phyloP scores from a whole-genome alignment of 2,888 invertebrate species.

The Drosophila pseudotakahashii region DNA sequence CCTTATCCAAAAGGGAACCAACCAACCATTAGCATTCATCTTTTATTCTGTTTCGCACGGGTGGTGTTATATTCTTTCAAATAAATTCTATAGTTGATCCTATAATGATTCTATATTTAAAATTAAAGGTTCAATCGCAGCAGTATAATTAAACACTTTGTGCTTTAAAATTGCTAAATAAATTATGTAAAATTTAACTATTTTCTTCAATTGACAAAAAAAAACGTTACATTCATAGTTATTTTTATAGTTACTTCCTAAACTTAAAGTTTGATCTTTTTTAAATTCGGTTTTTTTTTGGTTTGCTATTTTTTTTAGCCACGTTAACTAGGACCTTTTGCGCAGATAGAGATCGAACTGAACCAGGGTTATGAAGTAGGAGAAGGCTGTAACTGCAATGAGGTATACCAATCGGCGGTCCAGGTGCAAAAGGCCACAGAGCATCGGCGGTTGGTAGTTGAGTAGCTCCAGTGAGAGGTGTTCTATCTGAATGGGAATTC shows the following conservation, averaged over 20 bases:
- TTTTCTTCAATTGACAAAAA: too few species aligned
- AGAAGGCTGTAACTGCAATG: constrained; percentile 71
- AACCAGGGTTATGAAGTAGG: constrained; percentile 78
- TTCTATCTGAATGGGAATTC: constrained; percentile 60
- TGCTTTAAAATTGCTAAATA: too few species aligned
- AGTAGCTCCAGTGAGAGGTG: constrained; percentile 63
- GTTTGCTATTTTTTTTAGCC: not conserved
- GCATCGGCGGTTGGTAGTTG: constrained; percentile 52
- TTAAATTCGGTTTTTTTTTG: not conserved
- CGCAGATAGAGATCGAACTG: constrained; percentile 72
- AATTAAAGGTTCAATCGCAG: too few species aligned
- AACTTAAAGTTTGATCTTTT: not conserved
- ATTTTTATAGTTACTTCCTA: not conserved
- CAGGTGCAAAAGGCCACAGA: constrained; percentile 73
- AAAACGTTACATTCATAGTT: too few species aligned
- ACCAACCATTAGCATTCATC: not conserved
- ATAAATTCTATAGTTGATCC: too few species aligned
- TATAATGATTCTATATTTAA: too few species aligned
- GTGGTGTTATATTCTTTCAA: too few species aligned
- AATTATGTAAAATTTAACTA: too few species aligned
- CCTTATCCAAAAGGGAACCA: not conserved
- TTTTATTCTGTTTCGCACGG: not conserved
- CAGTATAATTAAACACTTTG: too few species aligned
- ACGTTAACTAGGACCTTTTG: constrained; percentile 6
- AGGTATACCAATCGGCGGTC: constrained; percentile 70